These are phyloP conservation scores for Drosophila parabipectinata DNA, from an alignment of 1,140 invertebrate species.

Conservation along the genomic window DNA sequence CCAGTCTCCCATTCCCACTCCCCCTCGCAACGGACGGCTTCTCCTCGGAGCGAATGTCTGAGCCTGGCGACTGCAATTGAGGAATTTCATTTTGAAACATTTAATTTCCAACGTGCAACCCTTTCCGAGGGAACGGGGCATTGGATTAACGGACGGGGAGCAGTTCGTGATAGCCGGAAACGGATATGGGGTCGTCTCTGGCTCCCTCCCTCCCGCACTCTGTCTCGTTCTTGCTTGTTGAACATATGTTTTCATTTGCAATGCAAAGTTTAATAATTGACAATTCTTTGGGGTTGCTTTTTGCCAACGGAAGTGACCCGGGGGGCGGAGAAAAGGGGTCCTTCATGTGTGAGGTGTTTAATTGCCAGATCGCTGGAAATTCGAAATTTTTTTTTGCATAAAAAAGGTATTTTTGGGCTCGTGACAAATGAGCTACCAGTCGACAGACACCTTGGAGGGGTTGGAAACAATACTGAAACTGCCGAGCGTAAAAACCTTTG, in stretches of 20 bases:
- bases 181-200: conserved; percentile 63
- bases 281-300: conserved; percentile 62
- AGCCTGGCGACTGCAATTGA: conserved; percentile 78
- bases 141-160: conserved; percentile 22
- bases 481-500: neutral
- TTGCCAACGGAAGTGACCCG: conserved; percentile 17
- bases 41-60: conserved; percentile 48
- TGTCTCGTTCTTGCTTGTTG: conserved; percentile 56
- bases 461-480: conserved; percentile 2
- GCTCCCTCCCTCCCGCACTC: neutral
- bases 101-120: conserved; percentile 76
- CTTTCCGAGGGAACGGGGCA: conserved; percentile 9
- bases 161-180: conserved; percentile 72
- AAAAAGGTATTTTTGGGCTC: conserved; percentile 42
- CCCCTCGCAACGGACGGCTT: neutral
- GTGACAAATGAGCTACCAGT: conserved; percentile 65
- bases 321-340: neutral
- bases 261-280: conserved; percentile 82
- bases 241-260: conserved; percentile 82
- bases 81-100: conserved; percentile 82
- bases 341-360: conserved; percentile 51
- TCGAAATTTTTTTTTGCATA: conserved; percentile 35
- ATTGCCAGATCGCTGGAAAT: conserved; percentile 65
- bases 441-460: conserved; percentile 36
- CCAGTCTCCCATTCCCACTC: neutral